Conservation (phyloP, 2,113 vertebrate species). For the Pangasianodon hypophthalmus region DNA sequence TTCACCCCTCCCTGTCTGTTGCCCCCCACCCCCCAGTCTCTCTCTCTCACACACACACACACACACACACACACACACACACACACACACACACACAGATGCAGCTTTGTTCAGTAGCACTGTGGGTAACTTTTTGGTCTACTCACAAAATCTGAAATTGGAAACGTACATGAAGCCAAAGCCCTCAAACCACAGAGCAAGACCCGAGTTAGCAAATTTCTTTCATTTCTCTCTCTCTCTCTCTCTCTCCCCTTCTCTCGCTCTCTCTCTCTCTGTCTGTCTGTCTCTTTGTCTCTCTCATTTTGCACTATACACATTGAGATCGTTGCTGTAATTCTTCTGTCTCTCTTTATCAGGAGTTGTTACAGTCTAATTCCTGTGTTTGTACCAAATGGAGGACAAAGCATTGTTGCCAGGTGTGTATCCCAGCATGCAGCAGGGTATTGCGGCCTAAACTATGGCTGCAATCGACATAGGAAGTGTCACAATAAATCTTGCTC, state of each 20-base stretch:
- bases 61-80: background rate
- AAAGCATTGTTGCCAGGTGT: conserved; percentile 93
- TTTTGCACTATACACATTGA: conserved; percentile 64
- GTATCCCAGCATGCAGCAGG: conserved; percentile 66
- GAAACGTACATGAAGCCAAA: conserved; percentile 67
- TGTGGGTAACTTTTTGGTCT: conserved; percentile 63
- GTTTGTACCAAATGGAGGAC: conserved; percentile 92
- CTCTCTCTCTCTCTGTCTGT: conserved; percentile 56
- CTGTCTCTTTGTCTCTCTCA: conserved; percentile 63
- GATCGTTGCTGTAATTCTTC: conserved; percentile 24
- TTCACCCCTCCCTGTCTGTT: conserved; percentile 53
- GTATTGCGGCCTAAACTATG: background rate
- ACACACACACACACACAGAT: conserved; percentile 72
- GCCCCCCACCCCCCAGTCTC: conserved; percentile 42
- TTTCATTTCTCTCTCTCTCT: conserved; percentile 69
- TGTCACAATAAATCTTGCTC: too few species aligned
- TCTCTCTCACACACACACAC: background rate
- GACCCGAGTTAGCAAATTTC: conserved; percentile 44
- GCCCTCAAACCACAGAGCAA: conserved; percentile 57
- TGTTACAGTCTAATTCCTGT: conserved; percentile 85
- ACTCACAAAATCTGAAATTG: conserved; percentile 74
- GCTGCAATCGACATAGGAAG: too few species aligned
- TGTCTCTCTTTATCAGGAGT: conserved; percentile 75
- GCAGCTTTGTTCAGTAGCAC: conserved; percentile 81
- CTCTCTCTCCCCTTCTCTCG: conserved; percentile 28